Base-by-base conservation (phyloP, 2,113 vertebrate species). In the Thryonomys swinderianus region DNA sequence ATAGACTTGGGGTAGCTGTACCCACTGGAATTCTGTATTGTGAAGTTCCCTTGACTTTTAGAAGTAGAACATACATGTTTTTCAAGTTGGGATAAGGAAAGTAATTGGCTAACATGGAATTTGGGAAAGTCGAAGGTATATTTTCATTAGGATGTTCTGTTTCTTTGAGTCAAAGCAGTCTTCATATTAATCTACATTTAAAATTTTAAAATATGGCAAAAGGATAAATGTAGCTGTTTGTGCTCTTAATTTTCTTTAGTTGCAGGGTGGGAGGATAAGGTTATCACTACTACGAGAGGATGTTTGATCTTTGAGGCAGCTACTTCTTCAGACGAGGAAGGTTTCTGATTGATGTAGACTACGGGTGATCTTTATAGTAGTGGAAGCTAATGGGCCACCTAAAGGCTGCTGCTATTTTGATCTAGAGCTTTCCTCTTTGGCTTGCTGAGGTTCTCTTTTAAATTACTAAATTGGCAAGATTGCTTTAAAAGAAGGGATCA, bases 61-160 rank as follows among this genome's bases (percentile, higher is more conserved):
- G 18, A 88, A 61, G 45, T 53, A 11, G 37, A 57, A 45, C 7
- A 62, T n/a, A 74, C 59, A 85, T n/a, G n/a, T n/a, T 83, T 76
- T 95, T 88, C 53, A 81, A 64, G 23, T 53, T 74, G 34, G 48
- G 74, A 91, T 91, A 30, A 93, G 88, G 67, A 94, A 71, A 88
- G 53, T 45, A 81, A 53, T 84, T 69, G 64, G 76, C 64, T 91
- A 90, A 95, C 34, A 20, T 82, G 30, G 40, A 82, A 53, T 88
- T 64, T 64, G 81, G 78, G 91, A 71, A 93, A 62, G 74, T 83
- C 59, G 62, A 91, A 93, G 89, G 81, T 57, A 32, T 84, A 91
- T 92, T 93, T 93, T 59, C 40, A 23, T 84, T 93, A 71, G 45
- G 34, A 30, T 89, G 25, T 93, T 96, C 8, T 88, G 16, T 93